Percentiles rank a stretch among this genome's conserved stretches.
Conservation (phyloP, 2,797 vertebrate genomes). For the Dendrocincla fuliginosa region DNA sequence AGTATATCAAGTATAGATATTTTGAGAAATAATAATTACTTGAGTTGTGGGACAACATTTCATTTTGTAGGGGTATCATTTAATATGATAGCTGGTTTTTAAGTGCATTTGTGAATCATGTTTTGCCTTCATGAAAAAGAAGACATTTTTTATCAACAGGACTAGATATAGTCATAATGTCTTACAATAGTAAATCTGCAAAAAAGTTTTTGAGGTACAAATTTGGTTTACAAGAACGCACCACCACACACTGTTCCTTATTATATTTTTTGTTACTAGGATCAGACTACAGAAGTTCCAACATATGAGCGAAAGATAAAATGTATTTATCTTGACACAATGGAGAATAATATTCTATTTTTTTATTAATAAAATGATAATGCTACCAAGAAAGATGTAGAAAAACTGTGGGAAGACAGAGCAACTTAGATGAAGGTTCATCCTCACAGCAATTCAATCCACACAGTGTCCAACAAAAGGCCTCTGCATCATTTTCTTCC, state of each 20-base stretch:
- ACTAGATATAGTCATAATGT: neutral
- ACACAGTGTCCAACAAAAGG: neutral
- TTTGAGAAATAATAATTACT: constrained; percentile 25
- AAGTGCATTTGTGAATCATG: neutral
- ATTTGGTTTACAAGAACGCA: neutral
- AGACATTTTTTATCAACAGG: neutral
- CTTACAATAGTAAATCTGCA: neutral
- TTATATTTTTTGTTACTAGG: neutral
- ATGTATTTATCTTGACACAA: neutral
- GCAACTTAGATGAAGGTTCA: neutral
- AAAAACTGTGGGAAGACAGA: neutral
- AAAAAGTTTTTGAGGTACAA: neutral
- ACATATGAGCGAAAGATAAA: neutral
- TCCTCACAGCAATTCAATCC: neutral
- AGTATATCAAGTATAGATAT: neutral
- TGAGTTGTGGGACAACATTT: neutral
- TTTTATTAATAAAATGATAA: neutral
- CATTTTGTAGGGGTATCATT: neutral
- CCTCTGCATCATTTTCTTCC: neutral
- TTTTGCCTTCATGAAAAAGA: neutral
- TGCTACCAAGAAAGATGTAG: neutral
- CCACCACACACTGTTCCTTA: neutral
- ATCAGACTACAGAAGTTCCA: neutral
- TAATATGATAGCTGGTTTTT: constrained; percentile 5
- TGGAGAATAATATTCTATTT: neutral